A percentile compares a stretch with the other conserved stretches of the same genome.
Evolutionary conservation across 2,888 invertebrate species (phyloP).

Genomic region (Blera fallax): DNA sequence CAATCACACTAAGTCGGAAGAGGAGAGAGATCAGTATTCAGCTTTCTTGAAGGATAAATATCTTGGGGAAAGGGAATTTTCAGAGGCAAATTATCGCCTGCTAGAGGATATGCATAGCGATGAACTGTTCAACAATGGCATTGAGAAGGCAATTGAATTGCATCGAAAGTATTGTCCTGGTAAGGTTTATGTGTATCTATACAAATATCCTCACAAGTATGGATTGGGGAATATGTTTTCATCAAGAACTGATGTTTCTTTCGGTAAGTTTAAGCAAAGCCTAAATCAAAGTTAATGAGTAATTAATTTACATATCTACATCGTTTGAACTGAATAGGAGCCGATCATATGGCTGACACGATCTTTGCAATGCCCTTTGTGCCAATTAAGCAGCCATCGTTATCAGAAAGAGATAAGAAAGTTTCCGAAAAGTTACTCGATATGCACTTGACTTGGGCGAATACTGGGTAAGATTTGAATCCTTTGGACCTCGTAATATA

Average conservation of each 20-base stretch:
- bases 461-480: slow-evolving; percentile 4
- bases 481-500: neutral
- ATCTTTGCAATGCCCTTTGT: slow-evolving; percentile 17
- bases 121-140: slow-evolving; percentile 85
- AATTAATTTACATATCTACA: neutral
- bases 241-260: slow-evolving; percentile 79
- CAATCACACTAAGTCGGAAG: slow-evolving; percentile 84
- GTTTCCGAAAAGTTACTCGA: slow-evolving; percentile 8
- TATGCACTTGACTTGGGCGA: neutral
- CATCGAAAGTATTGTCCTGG: slow-evolving; percentile 84
- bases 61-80: slow-evolving; percentile 77
- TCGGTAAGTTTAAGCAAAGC: slow-evolving; percentile 84
- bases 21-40: slow-evolving; percentile 76
- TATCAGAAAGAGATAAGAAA: neutral
- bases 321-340: slow-evolving; percentile 7
- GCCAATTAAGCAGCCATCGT: neutral
- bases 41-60: slow-evolving; percentile 71
- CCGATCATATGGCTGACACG: slow-evolving; percentile 38
- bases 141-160: slow-evolving; percentile 84
- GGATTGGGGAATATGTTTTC: slow-evolving; percentile 84
- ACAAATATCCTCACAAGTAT: slow-evolving; percentile 83
- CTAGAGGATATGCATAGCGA: slow-evolving; percentile 85
- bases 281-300: neutral
- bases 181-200: slow-evolving; percentile 86
- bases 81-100: slow-evolving; percentile 81